phyloP scores from a whole-genome alignment of 23 tunicate genomes.

The Clavelina lepadiformis region DNA sequence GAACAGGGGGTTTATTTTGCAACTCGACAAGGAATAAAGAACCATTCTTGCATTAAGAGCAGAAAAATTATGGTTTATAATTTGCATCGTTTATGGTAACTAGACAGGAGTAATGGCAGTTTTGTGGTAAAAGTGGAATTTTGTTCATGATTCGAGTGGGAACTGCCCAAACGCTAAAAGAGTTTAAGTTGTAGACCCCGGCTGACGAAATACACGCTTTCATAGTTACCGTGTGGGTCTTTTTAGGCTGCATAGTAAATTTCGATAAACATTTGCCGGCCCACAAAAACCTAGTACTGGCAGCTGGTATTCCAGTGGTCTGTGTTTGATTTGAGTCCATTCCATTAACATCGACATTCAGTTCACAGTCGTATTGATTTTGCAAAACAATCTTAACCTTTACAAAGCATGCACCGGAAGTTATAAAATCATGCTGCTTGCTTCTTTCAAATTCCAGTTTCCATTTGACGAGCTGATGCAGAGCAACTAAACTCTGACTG shows the following conservation, averaged over 20 bases:
- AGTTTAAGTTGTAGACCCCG: slow-evolving; percentile 71
- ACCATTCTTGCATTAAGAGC: not conserved
- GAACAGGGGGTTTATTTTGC: no score
- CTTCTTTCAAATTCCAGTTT: slow-evolving; percentile 3
- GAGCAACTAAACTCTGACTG: slow-evolving; percentile 38
- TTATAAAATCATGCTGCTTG: slow-evolving; percentile 31
- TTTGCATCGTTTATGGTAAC: slow-evolving; percentile 19
- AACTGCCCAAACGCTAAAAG: slow-evolving; percentile 74
- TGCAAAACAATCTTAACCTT: slow-evolving; percentile 28
- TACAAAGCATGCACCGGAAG: slow-evolving; percentile 32
- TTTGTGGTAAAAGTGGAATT: slow-evolving; percentile 74
- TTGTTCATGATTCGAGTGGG: slow-evolving; percentile 29
- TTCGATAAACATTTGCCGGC: slow-evolving; percentile 47
- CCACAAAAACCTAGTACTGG: slow-evolving; percentile 57
- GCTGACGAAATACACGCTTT: slow-evolving; percentile 56
- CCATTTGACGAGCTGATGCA: slow-evolving; percentile 82
- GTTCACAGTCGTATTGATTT: slow-evolving; percentile 52
- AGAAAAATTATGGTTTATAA: not conserved
- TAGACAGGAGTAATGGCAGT: slow-evolving; percentile 41
- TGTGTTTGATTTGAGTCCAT: slow-evolving; percentile 25
- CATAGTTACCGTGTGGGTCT: slow-evolving; percentile 24
- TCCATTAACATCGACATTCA: slow-evolving; percentile 37
- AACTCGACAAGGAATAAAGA: no score
- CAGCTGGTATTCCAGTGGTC: slow-evolving; percentile 11
- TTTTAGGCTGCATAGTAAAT: slow-evolving; percentile 37